Conservation (phyloP, 2,888 invertebrate species). For the Cylloceria caligata region DNA sequence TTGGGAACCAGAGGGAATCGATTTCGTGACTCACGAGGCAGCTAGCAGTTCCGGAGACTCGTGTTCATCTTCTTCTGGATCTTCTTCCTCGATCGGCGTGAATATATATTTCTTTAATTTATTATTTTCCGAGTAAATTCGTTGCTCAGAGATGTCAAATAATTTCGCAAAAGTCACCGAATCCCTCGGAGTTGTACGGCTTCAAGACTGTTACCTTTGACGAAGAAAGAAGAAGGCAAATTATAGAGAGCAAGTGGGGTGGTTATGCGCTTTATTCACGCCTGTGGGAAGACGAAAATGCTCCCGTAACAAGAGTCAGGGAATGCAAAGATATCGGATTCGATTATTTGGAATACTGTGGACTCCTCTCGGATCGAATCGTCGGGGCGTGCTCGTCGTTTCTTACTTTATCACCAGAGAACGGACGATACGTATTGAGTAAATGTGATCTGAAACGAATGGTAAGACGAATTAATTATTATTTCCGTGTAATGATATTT, state of each 20-base stretch:
- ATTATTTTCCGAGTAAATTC: neutral
- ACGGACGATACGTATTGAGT: constrained; percentile 86
- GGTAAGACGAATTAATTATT: constrained; percentile 69
- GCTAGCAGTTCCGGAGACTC: constrained; percentile 39
- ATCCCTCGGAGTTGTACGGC: constrained; percentile 33
- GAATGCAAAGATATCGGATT: constrained; percentile 53
- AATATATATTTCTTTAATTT: neutral
- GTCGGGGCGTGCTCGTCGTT: constrained; percentile 86
- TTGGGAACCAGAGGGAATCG: constrained; percentile 44
- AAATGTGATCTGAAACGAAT: constrained; percentile 85
- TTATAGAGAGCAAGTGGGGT: constrained; percentile 74
- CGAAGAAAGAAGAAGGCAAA: constrained; percentile 59
- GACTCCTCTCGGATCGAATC: constrained; percentile 86
- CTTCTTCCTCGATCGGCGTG: constrained; percentile 18
- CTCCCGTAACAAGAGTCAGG: constrained; percentile 71
- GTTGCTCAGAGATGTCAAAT: constrained; percentile 5
- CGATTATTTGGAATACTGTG: constrained; percentile 79
- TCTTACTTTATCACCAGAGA: constrained; percentile 86
- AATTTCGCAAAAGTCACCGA: constrained; percentile 52
- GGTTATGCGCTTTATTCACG: constrained; percentile 70
- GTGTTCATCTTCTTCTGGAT: constrained; percentile 26
- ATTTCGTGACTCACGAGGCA: constrained; percentile 24
- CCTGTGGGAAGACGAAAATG: constrained; percentile 74
- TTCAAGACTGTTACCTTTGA: constrained; percentile 35
- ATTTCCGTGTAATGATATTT: neutral